These are phyloP conservation scores for Coluber constrictor DNA, from an alignment of 2,797 vertebrate species.

Conservation along the genomic window DNA sequence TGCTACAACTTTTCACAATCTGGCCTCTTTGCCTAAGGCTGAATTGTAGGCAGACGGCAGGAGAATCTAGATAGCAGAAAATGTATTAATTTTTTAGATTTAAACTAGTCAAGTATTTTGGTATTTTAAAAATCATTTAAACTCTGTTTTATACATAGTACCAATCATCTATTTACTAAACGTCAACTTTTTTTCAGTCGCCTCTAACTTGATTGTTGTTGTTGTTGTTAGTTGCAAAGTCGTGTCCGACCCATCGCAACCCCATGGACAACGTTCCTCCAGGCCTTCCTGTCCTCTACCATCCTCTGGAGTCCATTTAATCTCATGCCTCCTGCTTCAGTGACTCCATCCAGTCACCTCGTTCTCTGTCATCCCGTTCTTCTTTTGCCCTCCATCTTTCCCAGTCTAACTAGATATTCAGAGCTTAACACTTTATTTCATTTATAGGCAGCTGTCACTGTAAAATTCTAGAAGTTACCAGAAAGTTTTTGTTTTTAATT, in stretches of 20 bases:
- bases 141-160: not conserved
- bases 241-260: too few relatives aligned
- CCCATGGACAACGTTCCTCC: too few relatives aligned
- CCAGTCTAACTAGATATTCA: not conserved
- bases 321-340: too few relatives aligned
- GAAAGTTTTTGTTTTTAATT: not conserved
- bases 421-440: not conserved
- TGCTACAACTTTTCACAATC: conserved; percentile 65
- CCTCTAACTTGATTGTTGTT: not conserved
- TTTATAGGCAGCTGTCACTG: fast-evolving
- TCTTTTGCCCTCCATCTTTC: too few relatives aligned
- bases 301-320: too few relatives aligned
- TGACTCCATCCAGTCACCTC: too few relatives aligned
- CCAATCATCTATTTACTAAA: not conserved
- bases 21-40: conserved; percentile 53
- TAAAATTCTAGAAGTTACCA: not conserved
- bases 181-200: not conserved
- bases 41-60: conserved; percentile 13
- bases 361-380: too few relatives aligned
- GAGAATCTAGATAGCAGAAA: conserved; percentile 13
- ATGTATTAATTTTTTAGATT: not conserved
- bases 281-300: too few relatives aligned
- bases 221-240: too few relatives aligned
- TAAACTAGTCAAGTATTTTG: not conserved
- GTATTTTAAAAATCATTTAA: conserved; percentile 12